Percentiles rank a stretch among this genome's conserved stretches.
phyloP scores from a whole-genome alignment of 2,797 vertebrate genomes.

The Mormyrus proboscirostris region DNA sequence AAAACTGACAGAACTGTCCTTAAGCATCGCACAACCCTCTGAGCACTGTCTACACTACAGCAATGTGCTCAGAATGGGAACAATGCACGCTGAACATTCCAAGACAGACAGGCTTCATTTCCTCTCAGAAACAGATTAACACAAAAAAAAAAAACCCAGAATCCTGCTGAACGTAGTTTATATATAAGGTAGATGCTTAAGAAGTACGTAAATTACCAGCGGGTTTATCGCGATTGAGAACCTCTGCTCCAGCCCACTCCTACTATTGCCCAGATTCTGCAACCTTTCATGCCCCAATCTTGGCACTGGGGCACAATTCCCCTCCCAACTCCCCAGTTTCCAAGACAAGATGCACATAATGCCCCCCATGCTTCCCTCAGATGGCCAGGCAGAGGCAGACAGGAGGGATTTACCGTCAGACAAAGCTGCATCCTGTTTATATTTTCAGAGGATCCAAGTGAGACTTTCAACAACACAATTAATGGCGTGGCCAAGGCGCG shows the following conservation, averaged over 20 bases:
- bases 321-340: neutral
- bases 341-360: neutral
- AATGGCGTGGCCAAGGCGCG: constrained; percentile 24
- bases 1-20: neutral
- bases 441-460: constrained; percentile 38
- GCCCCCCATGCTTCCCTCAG: constrained; percentile 32
- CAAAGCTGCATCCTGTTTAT: constrained; percentile 68
- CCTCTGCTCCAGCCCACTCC: neutral
- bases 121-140: neutral
- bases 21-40: neutral
- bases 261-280: neutral
- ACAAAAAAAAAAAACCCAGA: neutral
- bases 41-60: neutral
- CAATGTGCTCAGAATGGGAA: neutral
- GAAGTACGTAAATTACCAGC: neutral
- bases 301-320: neutral
- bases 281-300: neutral
- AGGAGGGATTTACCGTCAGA: constrained; percentile 63
- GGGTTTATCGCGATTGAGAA: neutral
- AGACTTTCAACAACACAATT: constrained; percentile 33
- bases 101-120: neutral
- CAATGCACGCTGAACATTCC: neutral
- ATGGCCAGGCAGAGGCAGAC: constrained; percentile 45
- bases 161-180: neutral
- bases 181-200: neutral